These are phyloP conservation scores for Pangasius krempfi DNA, from an alignment of 2,797 vertebrate species.

Conservation along the genomic window DNA sequence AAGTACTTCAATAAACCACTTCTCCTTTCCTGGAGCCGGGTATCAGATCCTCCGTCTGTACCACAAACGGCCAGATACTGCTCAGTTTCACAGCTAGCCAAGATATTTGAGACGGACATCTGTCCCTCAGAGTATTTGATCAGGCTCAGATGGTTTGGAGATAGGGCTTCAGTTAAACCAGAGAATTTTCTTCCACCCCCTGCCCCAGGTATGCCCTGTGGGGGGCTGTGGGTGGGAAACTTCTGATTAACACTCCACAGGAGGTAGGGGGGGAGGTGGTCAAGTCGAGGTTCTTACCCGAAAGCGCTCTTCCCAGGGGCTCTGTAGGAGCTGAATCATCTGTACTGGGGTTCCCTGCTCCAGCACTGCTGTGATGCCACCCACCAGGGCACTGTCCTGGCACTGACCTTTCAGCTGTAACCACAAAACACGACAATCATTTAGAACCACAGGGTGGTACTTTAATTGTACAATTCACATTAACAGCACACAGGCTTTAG, in stretches of 20 bases:
- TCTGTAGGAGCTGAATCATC: constrained; percentile 95
- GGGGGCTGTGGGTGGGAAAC: constrained; percentile 50
- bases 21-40: constrained; percentile 21
- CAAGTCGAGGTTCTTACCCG: constrained; percentile 78
- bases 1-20: constrained; percentile 25
- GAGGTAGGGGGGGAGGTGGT: constrained; percentile 50
- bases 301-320: constrained; percentile 93
- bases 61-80: background rate
- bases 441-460: background rate
- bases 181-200: constrained; percentile 54
- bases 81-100: constrained; percentile 45
- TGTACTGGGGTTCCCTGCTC: constrained; percentile 88
- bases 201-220: constrained; percentile 61
- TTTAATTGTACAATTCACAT: constrained; percentile 11
- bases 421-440: constrained; percentile 27
- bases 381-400: constrained; percentile 70
- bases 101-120: constrained; percentile 70
- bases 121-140: constrained; percentile 74
- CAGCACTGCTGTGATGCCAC: constrained; percentile 82
- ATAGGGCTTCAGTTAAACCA: constrained; percentile 65
- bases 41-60: constrained; percentile 32
- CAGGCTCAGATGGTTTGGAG: constrained; percentile 64
- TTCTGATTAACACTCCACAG: constrained; percentile 69
- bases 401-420: constrained; percentile 86
- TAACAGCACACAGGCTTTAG: background rate